Evolutionary conservation across 2,113 vertebrate species (phyloP).

Genomic region (Charina bottae): DNA sequence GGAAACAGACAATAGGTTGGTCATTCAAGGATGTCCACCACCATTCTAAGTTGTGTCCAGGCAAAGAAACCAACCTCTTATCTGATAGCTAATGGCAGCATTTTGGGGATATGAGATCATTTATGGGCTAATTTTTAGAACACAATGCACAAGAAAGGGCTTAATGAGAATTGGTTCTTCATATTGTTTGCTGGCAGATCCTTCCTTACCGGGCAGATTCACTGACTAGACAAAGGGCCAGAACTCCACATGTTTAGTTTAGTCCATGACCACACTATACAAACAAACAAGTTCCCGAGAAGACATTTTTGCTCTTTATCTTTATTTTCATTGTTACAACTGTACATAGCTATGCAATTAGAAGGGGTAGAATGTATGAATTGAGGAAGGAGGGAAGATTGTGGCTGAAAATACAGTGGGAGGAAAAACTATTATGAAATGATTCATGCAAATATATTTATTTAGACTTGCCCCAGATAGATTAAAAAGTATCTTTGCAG

Average conservation of each 20-base stretch:
- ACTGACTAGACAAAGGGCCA: background rate
- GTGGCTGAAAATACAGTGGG: background rate
- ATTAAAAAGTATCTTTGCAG: background rate
- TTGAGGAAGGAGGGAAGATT: background rate
- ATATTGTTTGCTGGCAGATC: background rate
- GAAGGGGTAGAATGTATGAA: background rate
- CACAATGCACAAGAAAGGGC: background rate
- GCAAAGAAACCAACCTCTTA: conserved; percentile 16
- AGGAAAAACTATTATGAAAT: background rate
- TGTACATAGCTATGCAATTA: background rate
- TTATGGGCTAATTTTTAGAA: conserved; percentile 10
- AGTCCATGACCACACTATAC: background rate
- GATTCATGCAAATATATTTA: background rate
- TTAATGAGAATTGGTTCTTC: background rate
- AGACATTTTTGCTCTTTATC: background rate
- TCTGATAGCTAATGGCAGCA: conserved; percentile 19
- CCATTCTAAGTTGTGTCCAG: background rate
- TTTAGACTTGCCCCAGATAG: background rate
- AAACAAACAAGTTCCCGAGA: background rate
- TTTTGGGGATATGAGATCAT: conserved; percentile 15
- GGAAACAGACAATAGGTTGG: background rate
- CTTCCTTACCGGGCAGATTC: background rate
- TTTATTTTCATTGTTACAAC: background rate
- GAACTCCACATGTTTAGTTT: background rate
- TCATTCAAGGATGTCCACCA: background rate